Evolutionary conservation across 2,888 invertebrate species (phyloP).

Genomic region (Endomychus coccineus): DNA sequence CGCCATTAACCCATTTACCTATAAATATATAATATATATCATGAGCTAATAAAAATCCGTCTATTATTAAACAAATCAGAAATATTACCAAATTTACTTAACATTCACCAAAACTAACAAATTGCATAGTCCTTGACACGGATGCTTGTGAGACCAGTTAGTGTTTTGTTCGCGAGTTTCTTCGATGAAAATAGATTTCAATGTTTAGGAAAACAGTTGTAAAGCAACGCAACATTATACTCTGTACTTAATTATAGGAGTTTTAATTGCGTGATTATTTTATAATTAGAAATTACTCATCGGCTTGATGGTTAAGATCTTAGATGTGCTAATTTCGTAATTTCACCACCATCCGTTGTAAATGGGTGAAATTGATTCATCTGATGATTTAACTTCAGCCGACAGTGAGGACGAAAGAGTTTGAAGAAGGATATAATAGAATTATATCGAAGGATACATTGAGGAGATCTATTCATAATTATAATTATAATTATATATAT

Average conservation of each 20-base stretch:
- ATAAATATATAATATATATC: too few species aligned
- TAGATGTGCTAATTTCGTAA: slow-evolving; percentile 36
- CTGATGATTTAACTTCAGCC: too few species aligned
- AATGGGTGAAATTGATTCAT: too few species aligned
- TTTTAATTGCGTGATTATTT: slow-evolving; percentile 20
- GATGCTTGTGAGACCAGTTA: slow-evolving; percentile 24
- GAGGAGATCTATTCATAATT: too few species aligned
- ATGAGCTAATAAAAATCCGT: too few species aligned
- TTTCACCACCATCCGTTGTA: slow-evolving; percentile 30
- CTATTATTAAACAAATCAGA: slow-evolving; percentile 17
- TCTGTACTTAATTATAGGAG: slow-evolving; percentile 15
- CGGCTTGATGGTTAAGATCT: slow-evolving; percentile 16
- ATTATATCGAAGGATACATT: too few species aligned
- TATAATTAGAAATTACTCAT: slow-evolving; percentile 20
- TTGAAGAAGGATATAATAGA: too few species aligned
- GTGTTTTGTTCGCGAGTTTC: slow-evolving; percentile 19
- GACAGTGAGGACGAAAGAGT: too few species aligned
- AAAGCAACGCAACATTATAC: slow-evolving; percentile 13
- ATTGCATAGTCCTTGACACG: slow-evolving; percentile 23
- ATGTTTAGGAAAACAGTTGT: slow-evolving; percentile 20
- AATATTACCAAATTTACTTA: slow-evolving; percentile 22
- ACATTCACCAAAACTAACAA: slow-evolving; percentile 21
- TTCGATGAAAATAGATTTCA: slow-evolving; percentile 21
- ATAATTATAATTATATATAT: too few species aligned
- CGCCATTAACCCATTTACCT: too few species aligned